phyloP scores from a whole-genome alignment of 2,797 vertebrate genomes.

The Anniella stebbinsi region DNA sequence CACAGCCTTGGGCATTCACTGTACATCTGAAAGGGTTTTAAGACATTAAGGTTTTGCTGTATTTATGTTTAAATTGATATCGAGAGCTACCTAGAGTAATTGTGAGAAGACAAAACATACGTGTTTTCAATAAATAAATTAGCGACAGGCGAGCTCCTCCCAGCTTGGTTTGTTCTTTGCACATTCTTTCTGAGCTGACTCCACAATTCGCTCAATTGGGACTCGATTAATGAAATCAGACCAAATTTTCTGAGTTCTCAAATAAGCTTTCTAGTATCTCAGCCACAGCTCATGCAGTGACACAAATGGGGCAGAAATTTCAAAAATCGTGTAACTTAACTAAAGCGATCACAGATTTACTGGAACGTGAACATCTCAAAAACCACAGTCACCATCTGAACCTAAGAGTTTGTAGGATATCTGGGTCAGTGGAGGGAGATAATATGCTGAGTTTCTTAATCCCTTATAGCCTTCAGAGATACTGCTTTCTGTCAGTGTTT shows the following conservation, averaged over 20 bases:
- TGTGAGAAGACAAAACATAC: not conserved
- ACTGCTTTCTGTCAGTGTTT: not conserved
- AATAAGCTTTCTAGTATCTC: not conserved
- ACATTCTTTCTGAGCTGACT: not conserved
- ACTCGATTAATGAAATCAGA: not conserved
- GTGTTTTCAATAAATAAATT: not conserved
- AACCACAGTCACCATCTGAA: not conserved
- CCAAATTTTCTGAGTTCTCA: not conserved
- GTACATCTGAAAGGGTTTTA: not conserved
- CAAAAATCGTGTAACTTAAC: not conserved
- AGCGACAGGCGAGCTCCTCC: not conserved
- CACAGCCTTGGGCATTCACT: not conserved
- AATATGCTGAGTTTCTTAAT: not conserved
- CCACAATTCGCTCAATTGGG: not conserved
- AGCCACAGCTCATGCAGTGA: not conserved
- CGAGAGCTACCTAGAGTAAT: not conserved
- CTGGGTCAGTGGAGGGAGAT: not conserved
- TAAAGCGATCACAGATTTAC: not conserved
- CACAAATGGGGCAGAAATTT: not conserved
- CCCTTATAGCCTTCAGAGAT: not conserved
- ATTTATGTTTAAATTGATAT: not conserved
- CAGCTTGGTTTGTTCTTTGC: not conserved
- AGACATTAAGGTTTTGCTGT: not conserved
- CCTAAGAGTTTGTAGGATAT: not conserved
- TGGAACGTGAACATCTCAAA: not conserved